These are phyloP conservation scores for Hippocampus kuda DNA, from an alignment of 2,797 vertebrate species.

Conservation along the genomic window DNA sequence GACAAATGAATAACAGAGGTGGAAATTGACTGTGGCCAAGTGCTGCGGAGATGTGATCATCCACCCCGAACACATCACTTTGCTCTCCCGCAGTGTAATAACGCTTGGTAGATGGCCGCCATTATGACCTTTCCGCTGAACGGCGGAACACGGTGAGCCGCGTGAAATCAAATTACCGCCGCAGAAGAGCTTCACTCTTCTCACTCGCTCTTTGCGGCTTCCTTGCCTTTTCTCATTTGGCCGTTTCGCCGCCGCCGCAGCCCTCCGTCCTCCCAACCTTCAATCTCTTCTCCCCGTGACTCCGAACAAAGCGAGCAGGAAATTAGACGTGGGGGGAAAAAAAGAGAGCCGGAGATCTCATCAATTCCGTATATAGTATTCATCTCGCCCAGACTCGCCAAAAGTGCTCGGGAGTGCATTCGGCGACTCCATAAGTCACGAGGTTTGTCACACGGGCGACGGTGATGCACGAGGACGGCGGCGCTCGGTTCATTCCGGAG, in stretches of 20 bases:
- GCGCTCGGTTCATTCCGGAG: slow-evolving; percentile 42
- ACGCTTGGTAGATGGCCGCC: slow-evolving; percentile 55
- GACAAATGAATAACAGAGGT: slow-evolving; percentile 47
- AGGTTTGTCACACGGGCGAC: slow-evolving; percentile 57
- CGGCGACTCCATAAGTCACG: slow-evolving; percentile 63
- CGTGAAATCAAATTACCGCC: slow-evolving; percentile 62
- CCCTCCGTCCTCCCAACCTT: neutral
- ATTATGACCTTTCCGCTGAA: slow-evolving; percentile 47
- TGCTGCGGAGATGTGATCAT: slow-evolving; percentile 47
- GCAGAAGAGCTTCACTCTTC: slow-evolving; percentile 40
- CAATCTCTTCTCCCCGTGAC: neutral
- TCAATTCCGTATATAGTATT: slow-evolving; percentile 57
- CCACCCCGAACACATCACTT: slow-evolving; percentile 47
- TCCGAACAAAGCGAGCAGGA: slow-evolving; percentile 7
- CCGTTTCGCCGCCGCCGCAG: slow-evolving; percentile 9
- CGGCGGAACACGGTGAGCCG: slow-evolving; percentile 46
- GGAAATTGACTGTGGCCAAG: slow-evolving; percentile 42
- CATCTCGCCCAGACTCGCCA: slow-evolving; percentile 37
- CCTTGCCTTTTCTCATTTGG: slow-evolving; percentile 8
- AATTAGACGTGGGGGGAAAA: neutral
- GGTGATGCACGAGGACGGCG: slow-evolving; percentile 59
- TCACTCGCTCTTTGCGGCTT: slow-evolving; percentile 7
- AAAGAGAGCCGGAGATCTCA: slow-evolving; percentile 44
- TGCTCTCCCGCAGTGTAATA: slow-evolving; percentile 40
- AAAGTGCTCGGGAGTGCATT: slow-evolving; percentile 65